Evolutionary conservation across 2,888 invertebrate species (phyloP).

Genomic region (Nycteola revayana): DNA sequence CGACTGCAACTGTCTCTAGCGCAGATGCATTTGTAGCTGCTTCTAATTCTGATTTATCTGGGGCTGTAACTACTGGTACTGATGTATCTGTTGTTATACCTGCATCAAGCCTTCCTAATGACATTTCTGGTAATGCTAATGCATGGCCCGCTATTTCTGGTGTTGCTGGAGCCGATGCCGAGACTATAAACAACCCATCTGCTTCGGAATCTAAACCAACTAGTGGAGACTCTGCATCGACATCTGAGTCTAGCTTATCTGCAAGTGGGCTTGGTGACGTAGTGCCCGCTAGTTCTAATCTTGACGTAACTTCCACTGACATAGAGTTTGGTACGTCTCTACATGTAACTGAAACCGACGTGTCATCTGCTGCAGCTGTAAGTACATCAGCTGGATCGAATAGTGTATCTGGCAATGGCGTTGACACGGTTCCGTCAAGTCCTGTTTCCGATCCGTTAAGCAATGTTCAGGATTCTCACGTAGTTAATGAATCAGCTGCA

Average conservation of each 20-base stretch:
- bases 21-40: too few species aligned
- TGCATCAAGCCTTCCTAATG: too few species aligned
- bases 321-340: background rate
- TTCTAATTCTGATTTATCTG: too few species aligned
- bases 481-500: too few species aligned
- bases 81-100: constrained; percentile 1
- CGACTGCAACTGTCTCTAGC: too few species aligned
- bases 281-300: background rate
- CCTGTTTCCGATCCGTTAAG: background rate
- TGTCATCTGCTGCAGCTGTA: background rate
- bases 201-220: background rate
- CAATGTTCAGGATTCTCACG: too few species aligned
- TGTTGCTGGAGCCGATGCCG: background rate
- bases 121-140: too few species aligned
- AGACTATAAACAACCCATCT: background rate
- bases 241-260: too few species aligned
- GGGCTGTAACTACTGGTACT: background rate
- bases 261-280: too few species aligned
- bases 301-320: background rate
- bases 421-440: background rate
- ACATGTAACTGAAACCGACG: background rate
- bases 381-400: background rate
- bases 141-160: background rate
- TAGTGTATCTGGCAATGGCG: background rate
- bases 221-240: background rate